Base-by-base conservation (phyloP, 2,888 invertebrate species). In the Dorcus parallelipipedus region DNA sequence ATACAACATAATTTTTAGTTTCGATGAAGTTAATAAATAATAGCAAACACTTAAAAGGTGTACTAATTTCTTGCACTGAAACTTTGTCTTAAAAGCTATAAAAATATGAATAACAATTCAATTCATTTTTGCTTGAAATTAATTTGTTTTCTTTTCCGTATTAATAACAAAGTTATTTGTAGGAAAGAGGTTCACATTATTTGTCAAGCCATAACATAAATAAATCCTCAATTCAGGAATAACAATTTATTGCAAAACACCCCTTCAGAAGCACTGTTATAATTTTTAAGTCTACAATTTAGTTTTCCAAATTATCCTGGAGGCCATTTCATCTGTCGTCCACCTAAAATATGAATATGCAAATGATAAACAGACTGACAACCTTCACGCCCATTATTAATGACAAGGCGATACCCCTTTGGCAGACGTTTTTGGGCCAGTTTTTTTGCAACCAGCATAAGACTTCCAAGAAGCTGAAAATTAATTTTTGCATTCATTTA, bases 321-420 rank as follows among this genome's bases (percentile, higher is more conserved):
- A 9, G 79, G 79, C 79, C 79, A 79, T 43, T 64, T 65, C 65
- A 93, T 81, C 78, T 93, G 92, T 49, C 92, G 75, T 0, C 91
- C 91, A 0, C 93, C 93, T 41, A 93, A 72, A 42, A 94, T 86
- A 74, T 94, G 93, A 33, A 93, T 71, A 71, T 94, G 94, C 3
- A 94, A 78, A 72, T 94, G 93, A 77, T 87, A 90, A 2, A 93
- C 91, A 5, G 88, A 88, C 75, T 94, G 93, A n/a, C 88, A 87
- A 0, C 92, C 93, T 64, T 92, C 83, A 1, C 80, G 76, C 0
- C 93, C 93, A 75, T 91, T 89, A 80, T 93, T 93, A 50, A 93
- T 84, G 3, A 92, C 87, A 7, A 91, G 72, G 6, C 92, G 79
- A 79, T 88, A 92, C 33, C 92, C 92, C 6, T 85, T 82, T 0